Evolutionary conservation across 2,113 vertebrate species (phyloP).

Genomic region (Channa maculata): DNA sequence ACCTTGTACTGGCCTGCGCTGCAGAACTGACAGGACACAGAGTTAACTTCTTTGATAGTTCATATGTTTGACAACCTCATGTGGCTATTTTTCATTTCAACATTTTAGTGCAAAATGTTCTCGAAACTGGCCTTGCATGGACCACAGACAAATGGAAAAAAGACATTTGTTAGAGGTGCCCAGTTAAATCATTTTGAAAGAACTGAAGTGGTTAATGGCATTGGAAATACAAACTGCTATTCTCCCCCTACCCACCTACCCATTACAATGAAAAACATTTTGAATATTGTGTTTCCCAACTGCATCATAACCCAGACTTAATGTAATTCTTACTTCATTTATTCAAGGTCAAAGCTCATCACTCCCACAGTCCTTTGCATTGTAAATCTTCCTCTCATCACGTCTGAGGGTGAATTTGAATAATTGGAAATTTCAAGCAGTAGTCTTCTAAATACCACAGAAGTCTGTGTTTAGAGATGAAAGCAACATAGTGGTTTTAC

Average conservation of each 20-base stretch:
- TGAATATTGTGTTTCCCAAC: slow-evolving; percentile 62
- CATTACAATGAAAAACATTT: slow-evolving; percentile 59
- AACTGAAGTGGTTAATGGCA: slow-evolving; percentile 40
- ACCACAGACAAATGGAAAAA: neutral
- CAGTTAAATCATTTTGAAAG: slow-evolving; percentile 14
- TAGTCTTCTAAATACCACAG: slow-evolving; percentile 38
- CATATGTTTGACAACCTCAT: slow-evolving; percentile 5
- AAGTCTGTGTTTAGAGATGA: slow-evolving; percentile 22
- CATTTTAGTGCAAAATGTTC: neutral
- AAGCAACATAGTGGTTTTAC: neutral
- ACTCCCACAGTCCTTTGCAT: slow-evolving; percentile 72
- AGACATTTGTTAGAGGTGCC: neutral
- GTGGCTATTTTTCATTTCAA: neutral
- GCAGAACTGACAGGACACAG: neutral
- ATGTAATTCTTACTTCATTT: slow-evolving; percentile 74
- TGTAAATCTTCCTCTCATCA: slow-evolving; percentile 69
- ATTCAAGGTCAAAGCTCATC: slow-evolving; percentile 81
- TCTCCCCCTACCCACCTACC: slow-evolving; percentile 32
- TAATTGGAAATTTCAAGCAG: slow-evolving; percentile 52
- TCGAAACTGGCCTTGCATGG: neutral
- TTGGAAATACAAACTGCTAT: slow-evolving; percentile 36
- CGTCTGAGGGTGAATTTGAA: slow-evolving; percentile 53
- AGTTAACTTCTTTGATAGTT: slow-evolving; percentile 1
- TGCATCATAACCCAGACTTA: slow-evolving; percentile 64
- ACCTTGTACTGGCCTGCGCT: neutral